These are phyloP conservation scores for Manis crassicaudata DNA, from an alignment of 2,797 vertebrate species.

Conservation along the genomic window DNA sequence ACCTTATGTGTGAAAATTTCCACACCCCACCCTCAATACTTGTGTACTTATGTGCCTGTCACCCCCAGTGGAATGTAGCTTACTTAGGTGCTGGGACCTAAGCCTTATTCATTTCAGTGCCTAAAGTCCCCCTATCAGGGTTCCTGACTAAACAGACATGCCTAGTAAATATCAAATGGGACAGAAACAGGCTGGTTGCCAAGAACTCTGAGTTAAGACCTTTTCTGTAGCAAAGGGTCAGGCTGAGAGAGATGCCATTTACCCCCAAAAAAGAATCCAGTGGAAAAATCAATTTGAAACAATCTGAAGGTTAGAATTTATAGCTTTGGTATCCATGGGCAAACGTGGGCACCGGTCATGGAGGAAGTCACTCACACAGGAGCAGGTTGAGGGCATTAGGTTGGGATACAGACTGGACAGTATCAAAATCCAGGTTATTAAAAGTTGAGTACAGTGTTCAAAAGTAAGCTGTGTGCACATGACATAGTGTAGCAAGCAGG, in stretches of 20 bases:
- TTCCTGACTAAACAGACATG: neutral
- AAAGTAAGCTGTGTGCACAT: neutral
- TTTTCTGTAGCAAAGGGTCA: neutral
- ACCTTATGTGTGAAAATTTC: neutral
- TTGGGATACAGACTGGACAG: neutral
- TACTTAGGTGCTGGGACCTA: neutral
- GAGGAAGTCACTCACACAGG: neutral
- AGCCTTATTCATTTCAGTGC: neutral
- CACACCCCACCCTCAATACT: accelerated
- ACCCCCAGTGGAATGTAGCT: neutral
- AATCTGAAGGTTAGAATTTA: neutral
- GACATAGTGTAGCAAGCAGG: neutral
- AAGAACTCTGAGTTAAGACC: neutral
- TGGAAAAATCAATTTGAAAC: neutral
- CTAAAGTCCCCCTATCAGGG: neutral
- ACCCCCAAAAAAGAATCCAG: neutral
- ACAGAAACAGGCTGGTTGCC: neutral
- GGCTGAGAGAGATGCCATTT: neutral
- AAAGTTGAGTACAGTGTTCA: neutral
- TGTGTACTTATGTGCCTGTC: neutral
- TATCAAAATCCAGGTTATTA: neutral
- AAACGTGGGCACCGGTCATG: neutral
- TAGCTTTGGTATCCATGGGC: neutral
- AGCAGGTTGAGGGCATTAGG: neutral
- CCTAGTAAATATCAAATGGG: neutral